These are phyloP conservation scores for Papilio dardanus DNA, from an alignment of 1,140 invertebrate species.

Conservation along the genomic window DNA sequence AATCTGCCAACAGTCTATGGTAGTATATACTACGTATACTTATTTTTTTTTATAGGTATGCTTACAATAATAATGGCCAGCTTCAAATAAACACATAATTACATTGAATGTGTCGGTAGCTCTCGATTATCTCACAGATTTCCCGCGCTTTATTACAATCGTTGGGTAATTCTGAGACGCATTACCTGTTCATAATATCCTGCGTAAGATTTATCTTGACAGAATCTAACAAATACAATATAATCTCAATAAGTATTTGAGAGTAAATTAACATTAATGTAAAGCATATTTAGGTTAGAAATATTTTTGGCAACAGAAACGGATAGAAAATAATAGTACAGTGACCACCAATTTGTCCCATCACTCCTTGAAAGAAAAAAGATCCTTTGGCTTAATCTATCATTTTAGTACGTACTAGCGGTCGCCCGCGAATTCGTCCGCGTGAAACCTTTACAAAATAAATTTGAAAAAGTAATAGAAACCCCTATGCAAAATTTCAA, in stretches of 20 bases:
- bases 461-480: no score
- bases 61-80: background rate
- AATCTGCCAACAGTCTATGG: background rate
- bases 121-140: constrained; percentile 47
- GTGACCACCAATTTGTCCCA: no score
- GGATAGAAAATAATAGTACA: background rate
- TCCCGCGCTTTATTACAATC: constrained; percentile 48
- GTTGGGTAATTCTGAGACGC: constrained; percentile 40
- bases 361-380: background rate
- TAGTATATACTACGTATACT: no score
- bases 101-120: constrained; percentile 46
- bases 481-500: no score
- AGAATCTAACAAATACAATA: constrained; percentile 5
- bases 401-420: background rate
- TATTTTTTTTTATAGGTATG: no score
- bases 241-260: background rate
- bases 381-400: background rate
- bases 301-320: background rate
- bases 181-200: constrained; percentile 34
- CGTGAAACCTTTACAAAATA: no score
- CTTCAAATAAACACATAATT: constrained; percentile 21
- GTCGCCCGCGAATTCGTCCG: no score
- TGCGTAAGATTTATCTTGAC: constrained; percentile 18
- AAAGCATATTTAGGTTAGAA: background rate
- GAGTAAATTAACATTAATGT: background rate